A percentile compares a stretch with the other conserved stretches of the same genome.
phyloP scores from a whole-genome alignment of 2,113 vertebrate genomes.

The Lichenostomus cassidix region DNA sequence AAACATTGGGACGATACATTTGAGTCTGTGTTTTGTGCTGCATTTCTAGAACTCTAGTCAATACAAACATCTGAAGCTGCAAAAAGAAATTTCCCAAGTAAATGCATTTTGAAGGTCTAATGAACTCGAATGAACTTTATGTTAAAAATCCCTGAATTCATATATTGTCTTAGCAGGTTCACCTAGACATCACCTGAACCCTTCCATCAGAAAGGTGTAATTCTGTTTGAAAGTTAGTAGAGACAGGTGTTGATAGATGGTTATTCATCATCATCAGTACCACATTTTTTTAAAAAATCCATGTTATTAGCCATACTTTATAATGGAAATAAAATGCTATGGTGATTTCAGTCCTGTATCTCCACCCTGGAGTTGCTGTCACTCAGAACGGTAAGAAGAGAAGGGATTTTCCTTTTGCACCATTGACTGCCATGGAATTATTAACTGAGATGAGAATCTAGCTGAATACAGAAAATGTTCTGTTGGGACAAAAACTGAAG shows the following conservation, averaged over 20 bases:
- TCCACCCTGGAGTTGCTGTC: neutral
- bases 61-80: neutral
- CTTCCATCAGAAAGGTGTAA: neutral
- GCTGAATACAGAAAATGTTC: neutral
- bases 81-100: neutral
- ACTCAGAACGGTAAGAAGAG: neutral
- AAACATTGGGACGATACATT: neutral
- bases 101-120: neutral
- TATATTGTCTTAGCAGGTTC: neutral
- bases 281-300: neutral
- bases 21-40: neutral
- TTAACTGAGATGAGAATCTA: neutral
- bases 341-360: neutral
- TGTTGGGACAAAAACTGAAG: neutral
- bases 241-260: neutral
- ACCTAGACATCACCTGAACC: neutral
- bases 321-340: neutral
- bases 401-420: neutral
- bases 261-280: neutral
- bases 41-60: neutral
- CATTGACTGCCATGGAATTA: neutral
- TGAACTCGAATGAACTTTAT: neutral
- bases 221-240: neutral
- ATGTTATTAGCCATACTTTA: neutral
- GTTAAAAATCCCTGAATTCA: neutral